Evolutionary conservation across 2,113 vertebrate species (phyloP).

Genomic region (Cavia aperea): DNA sequence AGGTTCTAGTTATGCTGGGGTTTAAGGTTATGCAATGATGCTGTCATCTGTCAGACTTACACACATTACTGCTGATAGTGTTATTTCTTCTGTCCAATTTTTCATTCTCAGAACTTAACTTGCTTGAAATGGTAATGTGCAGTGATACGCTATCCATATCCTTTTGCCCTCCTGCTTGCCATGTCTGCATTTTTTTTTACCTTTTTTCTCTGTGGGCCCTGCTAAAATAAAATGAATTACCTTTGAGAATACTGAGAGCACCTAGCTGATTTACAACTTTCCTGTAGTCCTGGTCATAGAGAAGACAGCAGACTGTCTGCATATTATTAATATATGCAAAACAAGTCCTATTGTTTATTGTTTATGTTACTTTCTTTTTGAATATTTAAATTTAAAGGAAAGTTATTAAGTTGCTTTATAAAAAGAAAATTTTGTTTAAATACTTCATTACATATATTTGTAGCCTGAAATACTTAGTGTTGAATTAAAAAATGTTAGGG

Average conservation of each 20-base stretch:
- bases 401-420: constrained; percentile 44
- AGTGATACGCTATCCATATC: not conserved
- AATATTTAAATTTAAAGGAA: not conserved
- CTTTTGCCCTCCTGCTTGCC: constrained; percentile 38
- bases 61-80: constrained; percentile 36
- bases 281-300: not conserved
- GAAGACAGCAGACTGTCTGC: not conserved
- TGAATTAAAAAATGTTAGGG: constrained; percentile 54
- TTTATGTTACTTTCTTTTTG: not conserved
- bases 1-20: not conserved
- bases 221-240: constrained; percentile 56
- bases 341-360: constrained; percentile 10
- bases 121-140: constrained; percentile 52
- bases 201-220: constrained; percentile 2
- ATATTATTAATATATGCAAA: constrained; percentile 24
- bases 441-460: constrained; percentile 62
- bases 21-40: not conserved
- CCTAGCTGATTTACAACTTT: constrained; percentile 53
- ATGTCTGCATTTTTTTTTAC: constrained; percentile 32
- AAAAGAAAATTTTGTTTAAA: constrained; percentile 48
- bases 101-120: constrained; percentile 35
- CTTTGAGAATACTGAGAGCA: not conserved
- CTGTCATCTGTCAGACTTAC: constrained; percentile 24
- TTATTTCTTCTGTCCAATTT: constrained; percentile 24
- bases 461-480: constrained; percentile 42